A percentile compares a stretch with the other conserved stretches of the same genome.
phyloP scores from a whole-genome alignment of 2,797 vertebrate species.

The Nannoperca obscura region DNA sequence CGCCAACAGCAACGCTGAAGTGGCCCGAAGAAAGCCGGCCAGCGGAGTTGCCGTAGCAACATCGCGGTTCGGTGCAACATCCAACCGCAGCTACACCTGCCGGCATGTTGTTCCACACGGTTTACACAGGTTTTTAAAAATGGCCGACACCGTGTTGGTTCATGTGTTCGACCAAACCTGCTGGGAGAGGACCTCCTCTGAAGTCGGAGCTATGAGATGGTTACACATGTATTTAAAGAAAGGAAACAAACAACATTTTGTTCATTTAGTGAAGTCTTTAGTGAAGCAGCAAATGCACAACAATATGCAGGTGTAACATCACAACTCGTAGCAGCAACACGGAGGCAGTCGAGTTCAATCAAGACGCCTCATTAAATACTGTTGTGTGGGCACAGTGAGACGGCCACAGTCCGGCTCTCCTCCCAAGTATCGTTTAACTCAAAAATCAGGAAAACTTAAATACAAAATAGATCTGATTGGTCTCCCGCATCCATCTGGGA shows the following conservation, averaged over 20 bases:
- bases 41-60: no score
- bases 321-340: conserved; percentile 45
- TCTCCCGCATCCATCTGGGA: background rate
- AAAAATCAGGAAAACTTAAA: conserved; percentile 37
- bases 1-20: no score
- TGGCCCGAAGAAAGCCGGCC: no score
- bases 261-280: conserved; percentile 52
- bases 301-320: conserved; percentile 46
- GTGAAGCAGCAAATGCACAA: conserved; percentile 58
- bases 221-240: background rate
- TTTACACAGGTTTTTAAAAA: no score
- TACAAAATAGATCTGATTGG: conserved; percentile 29
- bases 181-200: no score
- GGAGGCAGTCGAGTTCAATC: background rate
- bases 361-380: conserved; percentile 38
- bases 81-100: no score
- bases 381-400: conserved; percentile 37
- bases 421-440: background rate
- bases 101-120: no score
- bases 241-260: background rate
- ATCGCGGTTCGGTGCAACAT: no score
- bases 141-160: no score
- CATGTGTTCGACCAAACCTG: no score
- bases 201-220: background rate
- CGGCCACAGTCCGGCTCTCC: conserved; percentile 33